phyloP scores from a whole-genome alignment of 2,888 invertebrate genomes.

The Andrena dorsata region DNA sequence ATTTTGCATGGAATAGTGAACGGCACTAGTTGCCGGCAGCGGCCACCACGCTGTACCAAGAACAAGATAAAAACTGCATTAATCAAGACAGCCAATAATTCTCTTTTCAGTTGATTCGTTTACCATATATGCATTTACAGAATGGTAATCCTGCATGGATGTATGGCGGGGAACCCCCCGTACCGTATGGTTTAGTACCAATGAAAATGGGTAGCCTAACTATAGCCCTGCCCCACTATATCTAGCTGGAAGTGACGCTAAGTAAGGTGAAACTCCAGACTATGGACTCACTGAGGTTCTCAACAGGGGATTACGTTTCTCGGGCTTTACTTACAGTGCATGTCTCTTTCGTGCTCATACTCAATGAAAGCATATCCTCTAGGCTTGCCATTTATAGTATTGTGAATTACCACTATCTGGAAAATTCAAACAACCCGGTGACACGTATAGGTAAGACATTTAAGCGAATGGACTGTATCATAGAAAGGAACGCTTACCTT shows the following conservation, averaged over 20 bases:
- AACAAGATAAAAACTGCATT: conserved; percentile 87
- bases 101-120: conserved; percentile 77
- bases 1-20: conserved; percentile 86
- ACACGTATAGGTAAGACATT: background rate
- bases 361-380: conserved; percentile 99
- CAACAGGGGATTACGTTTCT: conserved; percentile 59
- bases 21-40: conserved; percentile 87
- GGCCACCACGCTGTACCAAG: conserved; percentile 87
- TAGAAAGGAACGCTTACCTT: conserved; percentile 88
- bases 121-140: conserved; percentile 79
- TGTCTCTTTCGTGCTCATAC: conserved; percentile 99
- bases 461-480: background rate
- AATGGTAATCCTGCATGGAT: conserved; percentile 80
- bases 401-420: conserved; percentile 95
- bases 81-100: conserved; percentile 85
- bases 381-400: conserved; percentile 95
- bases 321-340: conserved; percentile 96
- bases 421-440: conserved; percentile 77
- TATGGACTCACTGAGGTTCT: conserved; percentile 70
- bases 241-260: conserved; percentile 81
- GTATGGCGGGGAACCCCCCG: conserved; percentile 77
- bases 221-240: conserved; percentile 79
- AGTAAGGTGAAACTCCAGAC: conserved; percentile 82
- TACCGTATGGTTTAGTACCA: conserved; percentile 78
- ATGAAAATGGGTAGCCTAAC: conserved; percentile 78